Base-by-base conservation (phyloP, 2,888 invertebrate species). In the Eupithecia insigniata region DNA sequence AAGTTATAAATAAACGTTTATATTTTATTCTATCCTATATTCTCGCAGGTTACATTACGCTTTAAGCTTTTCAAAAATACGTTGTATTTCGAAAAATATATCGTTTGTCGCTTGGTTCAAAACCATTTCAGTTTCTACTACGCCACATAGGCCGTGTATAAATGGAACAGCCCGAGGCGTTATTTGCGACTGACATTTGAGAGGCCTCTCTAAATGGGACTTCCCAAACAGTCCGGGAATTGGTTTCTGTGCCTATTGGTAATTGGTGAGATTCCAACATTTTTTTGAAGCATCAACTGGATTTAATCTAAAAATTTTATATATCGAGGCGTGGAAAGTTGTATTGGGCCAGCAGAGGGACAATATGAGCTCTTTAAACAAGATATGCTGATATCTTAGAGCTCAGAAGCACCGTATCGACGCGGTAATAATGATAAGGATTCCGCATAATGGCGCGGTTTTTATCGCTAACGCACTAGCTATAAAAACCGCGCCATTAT, bases 131-230 rank as follows among this genome's bases (percentile, higher is more conserved):
- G 46, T n/a, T n/a, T n/a, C 51, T 22, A 51, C 51, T 22, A 51
- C 2, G 12, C 55, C 55, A 26, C 55, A 55, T 55, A 55, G 55
- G 55, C 26, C 55, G 55, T 55, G 26, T 55, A 55, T 26, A 55
- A 60, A 60, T 60, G 18, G 60, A 60, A 16, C 60, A 7, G 60
- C 60, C 60, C 60, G 60, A 5, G 18, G 60, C 55, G 60, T 30
- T 60, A n/a, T 60, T 60, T 60, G 60, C 30, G 60, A 60, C 28
- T 60, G 60, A 60, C 60, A 60, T 60, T 55, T 30, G 30, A 60
- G 60, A 65, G 16, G 39, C 34, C 26, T 28, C 66, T 39, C n/a
- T 12, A 28, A 43, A 66, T 43, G 60, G 30, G 60, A 26, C 65
- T 43, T 43, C 2, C 22, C 51, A 22, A 51, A 51, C 55, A 55